These are phyloP conservation scores for Diarsia brunnea DNA, from an alignment of 2,888 invertebrate genomes.

Conservation along the genomic window DNA sequence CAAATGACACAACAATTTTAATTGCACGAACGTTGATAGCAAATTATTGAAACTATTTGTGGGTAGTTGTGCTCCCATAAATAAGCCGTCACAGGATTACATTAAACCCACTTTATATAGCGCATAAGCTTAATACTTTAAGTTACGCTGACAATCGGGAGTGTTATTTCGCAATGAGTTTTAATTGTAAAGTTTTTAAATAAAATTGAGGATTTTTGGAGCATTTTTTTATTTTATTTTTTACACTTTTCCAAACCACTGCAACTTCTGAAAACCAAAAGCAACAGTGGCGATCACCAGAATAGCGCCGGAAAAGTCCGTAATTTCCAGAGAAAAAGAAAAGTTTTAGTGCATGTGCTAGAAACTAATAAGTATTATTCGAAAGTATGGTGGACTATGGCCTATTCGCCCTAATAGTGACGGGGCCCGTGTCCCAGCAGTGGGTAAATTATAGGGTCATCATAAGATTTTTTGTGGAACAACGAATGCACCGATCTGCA, in stretches of 20 bases:
- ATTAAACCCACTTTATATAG: slow-evolving; percentile 61
- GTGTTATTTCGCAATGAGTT: slow-evolving; percentile 37
- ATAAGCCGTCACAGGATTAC: slow-evolving; percentile 62
- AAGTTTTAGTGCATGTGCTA: background rate
- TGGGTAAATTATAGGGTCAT: background rate
- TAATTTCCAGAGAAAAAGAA: too few species aligned
- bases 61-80: slow-evolving; percentile 50
- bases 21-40: slow-evolving; percentile 39
- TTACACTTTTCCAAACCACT: too few species aligned
- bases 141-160: slow-evolving; percentile 52
- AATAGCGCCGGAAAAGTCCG: too few species aligned
- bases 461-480: background rate
- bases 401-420: background rate
- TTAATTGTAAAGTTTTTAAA: slow-evolving; percentile 18
- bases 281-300: too few species aligned
- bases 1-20: slow-evolving; percentile 41
- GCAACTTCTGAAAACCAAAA: too few species aligned
- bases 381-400: background rate
- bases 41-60: slow-evolving; percentile 63
- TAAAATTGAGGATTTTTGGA: background rate
- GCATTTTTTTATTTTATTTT: too few species aligned
- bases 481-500: background rate
- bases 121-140: slow-evolving; percentile 52
- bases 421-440: background rate
- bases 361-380: background rate